A percentile compares a stretch with the other conserved stretches of the same genome.
These are phyloP conservation scores for Drosophila takahashii DNA, from an alignment of 1,140 invertebrate species.

Conservation along the genomic window DNA sequence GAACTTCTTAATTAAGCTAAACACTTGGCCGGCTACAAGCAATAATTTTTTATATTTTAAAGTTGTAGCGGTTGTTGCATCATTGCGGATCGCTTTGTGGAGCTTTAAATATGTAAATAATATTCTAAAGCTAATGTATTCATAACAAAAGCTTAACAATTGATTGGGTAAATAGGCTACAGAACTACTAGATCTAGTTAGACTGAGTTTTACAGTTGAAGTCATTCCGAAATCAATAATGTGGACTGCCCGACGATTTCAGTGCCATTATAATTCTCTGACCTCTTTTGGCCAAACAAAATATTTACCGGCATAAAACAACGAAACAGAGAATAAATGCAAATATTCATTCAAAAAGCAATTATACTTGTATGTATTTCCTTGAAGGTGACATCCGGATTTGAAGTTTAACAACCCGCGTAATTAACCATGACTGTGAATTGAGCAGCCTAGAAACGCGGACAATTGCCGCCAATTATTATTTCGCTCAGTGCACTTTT, in stretches of 20 bases:
- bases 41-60: background rate
- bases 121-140: slow-evolving; percentile 13
- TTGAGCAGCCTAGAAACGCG: slow-evolving; percentile 27
- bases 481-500: slow-evolving; percentile 58
- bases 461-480: background rate
- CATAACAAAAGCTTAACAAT: slow-evolving; percentile 18
- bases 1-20: slow-evolving; percentile 44
- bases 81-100: background rate
- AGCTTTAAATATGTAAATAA: slow-evolving; percentile 5
- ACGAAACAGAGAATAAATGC: slow-evolving; percentile 8
- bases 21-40: slow-evolving; percentile 6
- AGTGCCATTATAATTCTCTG: slow-evolving; percentile 17
- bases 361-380: slow-evolving; percentile 17
- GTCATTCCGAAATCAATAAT: background rate
- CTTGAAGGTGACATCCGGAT: slow-evolving; percentile 48
- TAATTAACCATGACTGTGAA: slow-evolving; percentile 46
- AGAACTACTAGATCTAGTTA: background rate
- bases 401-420: slow-evolving; percentile 50
- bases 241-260: slow-evolving; percentile 1
- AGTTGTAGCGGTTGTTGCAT: slow-evolving; percentile 23
- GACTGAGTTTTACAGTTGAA: background rate
- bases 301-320: background rate
- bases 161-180: slow-evolving; percentile 17
- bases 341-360: slow-evolving; percentile 37
- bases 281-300: slow-evolving; percentile 22